phyloP scores from a whole-genome alignment of 2,113 vertebrate species.

The Uria aalge region DNA sequence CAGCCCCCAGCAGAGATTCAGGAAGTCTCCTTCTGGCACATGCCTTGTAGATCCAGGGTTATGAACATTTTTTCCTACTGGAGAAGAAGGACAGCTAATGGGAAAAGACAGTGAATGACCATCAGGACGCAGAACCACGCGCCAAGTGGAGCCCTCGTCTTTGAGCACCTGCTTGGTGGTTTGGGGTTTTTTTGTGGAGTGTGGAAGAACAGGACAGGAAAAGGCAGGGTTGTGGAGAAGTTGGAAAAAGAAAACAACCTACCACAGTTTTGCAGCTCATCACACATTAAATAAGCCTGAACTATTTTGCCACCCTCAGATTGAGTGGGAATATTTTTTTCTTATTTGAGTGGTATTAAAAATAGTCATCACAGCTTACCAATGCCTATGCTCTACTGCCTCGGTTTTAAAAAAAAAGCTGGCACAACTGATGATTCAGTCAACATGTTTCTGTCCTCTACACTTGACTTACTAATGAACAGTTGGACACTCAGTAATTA shows the following conservation, averaged over 20 bases:
- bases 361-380: constrained; percentile 28
- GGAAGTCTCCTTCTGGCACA: not conserved
- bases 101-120: not conserved
- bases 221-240: not conserved
- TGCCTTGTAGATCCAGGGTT: not conserved
- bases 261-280: not conserved
- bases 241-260: not conserved
- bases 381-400: not conserved
- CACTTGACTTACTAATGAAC: not conserved
- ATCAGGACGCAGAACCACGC: rapidly evolving
- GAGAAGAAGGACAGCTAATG: not conserved
- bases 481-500: constrained; percentile 6
- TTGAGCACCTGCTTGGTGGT: not conserved
- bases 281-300: not conserved
- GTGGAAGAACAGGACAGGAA: not conserved
- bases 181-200: not conserved
- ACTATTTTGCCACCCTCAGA: constrained; percentile 33
- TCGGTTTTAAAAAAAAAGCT: not conserved
- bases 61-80: rapidly evolving
- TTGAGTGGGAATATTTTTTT: constrained; percentile 13
- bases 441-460: not conserved
- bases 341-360: constrained; percentile 33
- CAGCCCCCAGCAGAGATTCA: not conserved
- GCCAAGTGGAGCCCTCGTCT: not conserved
- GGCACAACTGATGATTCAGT: constrained; percentile 19